These are phyloP conservation scores for Engraulis encrasicolus DNA, from an alignment of 2,113 vertebrate species.

Conservation along the genomic window DNA sequence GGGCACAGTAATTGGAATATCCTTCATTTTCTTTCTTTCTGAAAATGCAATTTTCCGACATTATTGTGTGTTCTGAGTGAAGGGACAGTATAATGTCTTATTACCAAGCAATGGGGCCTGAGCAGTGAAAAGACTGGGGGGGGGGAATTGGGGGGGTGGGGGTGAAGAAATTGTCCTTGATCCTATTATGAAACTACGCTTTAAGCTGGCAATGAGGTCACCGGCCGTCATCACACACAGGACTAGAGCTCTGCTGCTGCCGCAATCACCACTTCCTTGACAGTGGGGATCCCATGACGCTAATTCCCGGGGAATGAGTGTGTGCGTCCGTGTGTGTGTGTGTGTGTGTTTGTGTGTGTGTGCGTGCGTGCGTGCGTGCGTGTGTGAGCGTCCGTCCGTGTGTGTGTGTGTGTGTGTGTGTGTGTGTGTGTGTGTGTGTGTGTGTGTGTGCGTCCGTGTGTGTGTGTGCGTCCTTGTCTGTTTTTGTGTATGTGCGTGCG, in stretches of 20 bases:
- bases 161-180: neutral
- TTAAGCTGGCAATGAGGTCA: neutral
- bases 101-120: neutral
- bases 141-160: too few relatives aligned
- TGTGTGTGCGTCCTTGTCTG: too few relatives aligned
- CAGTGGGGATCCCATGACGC: constrained; percentile 12
- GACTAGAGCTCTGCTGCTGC: too few relatives aligned
- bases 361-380: too few relatives aligned
- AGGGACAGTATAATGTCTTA: too few relatives aligned
- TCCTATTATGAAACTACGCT: neutral
- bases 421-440: too few relatives aligned
- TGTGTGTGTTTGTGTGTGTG: too few relatives aligned
- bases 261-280: neutral
- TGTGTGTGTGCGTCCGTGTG: too few relatives aligned
- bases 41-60: neutral
- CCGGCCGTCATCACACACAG: constrained; percentile 6
- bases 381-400: too few relatives aligned
- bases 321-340: too few relatives aligned
- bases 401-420: too few relatives aligned
- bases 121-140: neutral
- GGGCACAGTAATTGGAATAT: neutral
- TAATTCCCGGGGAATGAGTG: constrained; percentile 9
- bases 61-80: neutral
- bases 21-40: neutral
- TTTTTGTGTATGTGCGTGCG: too few relatives aligned